Evolutionary conservation across 2,888 invertebrate genomes (phyloP).

Genomic region (Agriotes lineatus): DNA sequence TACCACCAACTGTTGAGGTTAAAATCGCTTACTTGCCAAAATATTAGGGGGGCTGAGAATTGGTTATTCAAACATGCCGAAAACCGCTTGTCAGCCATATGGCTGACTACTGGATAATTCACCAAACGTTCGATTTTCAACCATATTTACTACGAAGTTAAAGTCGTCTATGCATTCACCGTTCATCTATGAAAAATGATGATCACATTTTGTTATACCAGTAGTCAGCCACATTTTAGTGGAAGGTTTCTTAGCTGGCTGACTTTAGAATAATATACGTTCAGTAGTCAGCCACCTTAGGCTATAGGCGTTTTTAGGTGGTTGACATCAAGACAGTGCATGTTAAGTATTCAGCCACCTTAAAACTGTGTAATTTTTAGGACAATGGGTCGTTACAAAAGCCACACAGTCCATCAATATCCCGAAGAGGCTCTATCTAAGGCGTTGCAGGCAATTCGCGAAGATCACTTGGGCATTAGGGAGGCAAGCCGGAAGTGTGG

Average conservation of each 20-base stretch:
- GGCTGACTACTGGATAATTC: constrained; percentile 3
- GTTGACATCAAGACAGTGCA: not conserved
- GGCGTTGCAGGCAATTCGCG: no score
- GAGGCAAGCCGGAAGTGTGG: no score
- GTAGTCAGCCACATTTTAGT: no score
- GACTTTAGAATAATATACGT: not conserved
- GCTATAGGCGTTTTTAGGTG: no score
- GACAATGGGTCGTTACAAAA: not conserved
- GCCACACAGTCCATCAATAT: no score
- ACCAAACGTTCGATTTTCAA: not conserved
- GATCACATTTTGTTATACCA: not conserved
- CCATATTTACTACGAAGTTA: not conserved
- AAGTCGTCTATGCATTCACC: not conserved
- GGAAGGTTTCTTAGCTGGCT: no score
- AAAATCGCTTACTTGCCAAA: no score
- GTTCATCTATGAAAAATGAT: not conserved
- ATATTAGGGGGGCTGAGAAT: no score
- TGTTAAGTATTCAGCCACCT: not conserved
- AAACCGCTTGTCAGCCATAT: not conserved
- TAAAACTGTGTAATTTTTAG: not conserved
- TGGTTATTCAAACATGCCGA: not conserved
- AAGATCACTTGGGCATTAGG: no score
- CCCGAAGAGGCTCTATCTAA: no score
- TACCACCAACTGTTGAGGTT: no score
- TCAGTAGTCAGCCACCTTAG: not conserved